A percentile compares a stretch with the other conserved stretches of the same genome.
phyloP scores from a whole-genome alignment of 1,140 invertebrate species.

The Antheraea mylitta region DNA sequence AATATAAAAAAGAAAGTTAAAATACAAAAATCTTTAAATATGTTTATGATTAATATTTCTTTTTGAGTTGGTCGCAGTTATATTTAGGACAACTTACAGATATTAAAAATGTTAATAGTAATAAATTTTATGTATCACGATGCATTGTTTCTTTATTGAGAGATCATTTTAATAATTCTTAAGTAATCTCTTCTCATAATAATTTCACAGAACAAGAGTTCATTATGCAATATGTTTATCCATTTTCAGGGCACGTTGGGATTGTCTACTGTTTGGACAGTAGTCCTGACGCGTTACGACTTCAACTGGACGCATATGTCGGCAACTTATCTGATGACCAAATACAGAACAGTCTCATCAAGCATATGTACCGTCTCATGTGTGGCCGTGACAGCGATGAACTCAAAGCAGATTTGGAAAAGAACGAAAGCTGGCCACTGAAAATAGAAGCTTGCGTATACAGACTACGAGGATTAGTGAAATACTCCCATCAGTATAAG shows the following conservation, averaged over 20 bases:
- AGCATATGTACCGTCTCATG: constrained; percentile 22
- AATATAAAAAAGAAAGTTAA: too few species aligned
- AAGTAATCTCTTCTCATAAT: too few species aligned
- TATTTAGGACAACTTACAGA: too few species aligned
- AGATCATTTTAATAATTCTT: too few species aligned
- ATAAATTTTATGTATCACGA: too few species aligned
- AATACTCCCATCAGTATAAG: constrained; percentile 10
- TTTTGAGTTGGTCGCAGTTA: too few species aligned
- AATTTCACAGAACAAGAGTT: too few species aligned
- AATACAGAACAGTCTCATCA: constrained; percentile 22
- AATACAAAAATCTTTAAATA: too few species aligned
- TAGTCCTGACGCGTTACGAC: constrained; percentile 23
- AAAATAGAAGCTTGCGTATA: constrained; percentile 13
- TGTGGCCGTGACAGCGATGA: constrained; percentile 9
- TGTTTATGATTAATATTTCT: too few species aligned
- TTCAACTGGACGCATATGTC: constrained; percentile 20
- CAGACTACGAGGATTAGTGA: constrained; percentile 10
- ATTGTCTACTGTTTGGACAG: constrained; percentile 31
- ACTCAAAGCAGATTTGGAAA: constrained; percentile 14
- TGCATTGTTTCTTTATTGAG: too few species aligned
- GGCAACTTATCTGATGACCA: constrained; percentile 19
- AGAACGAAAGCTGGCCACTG: constrained; percentile 3
- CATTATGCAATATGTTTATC: neutral
- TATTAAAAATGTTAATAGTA: too few species aligned
- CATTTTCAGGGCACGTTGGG: constrained; percentile 13